Base-by-base conservation (phyloP, 2,113 vertebrate genomes). In the Tachuris rubrigastra region DNA sequence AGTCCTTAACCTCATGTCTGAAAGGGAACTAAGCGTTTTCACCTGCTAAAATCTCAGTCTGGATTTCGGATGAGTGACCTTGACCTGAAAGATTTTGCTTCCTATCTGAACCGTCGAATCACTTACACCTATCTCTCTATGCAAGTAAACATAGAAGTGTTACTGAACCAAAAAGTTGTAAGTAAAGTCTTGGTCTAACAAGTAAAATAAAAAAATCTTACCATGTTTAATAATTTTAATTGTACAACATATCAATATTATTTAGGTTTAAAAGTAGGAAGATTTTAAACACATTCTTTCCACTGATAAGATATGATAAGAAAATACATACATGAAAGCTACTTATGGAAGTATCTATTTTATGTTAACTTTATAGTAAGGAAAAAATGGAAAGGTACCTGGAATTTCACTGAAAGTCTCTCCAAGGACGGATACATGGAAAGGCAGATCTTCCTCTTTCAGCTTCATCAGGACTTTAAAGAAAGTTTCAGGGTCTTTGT, bases 401-500 rank as follows among this genome's bases (percentile, higher is more conserved):
- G 99, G 99, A 97, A 98, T 94, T 85, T 98, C 98, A 83, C 98
- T 98, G 98, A 99, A 99, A 97, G 98, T 98, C 98, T 99, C 99
- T 95, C 99, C 99, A 55, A 99, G 99, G 97, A 99, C 97, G 11
- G 98, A 97, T 83, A 99, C 98, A 14, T 98, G 97, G 98, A 99
- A 99, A 98, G 88, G 87, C 39, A 99, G 91, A 92, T 95, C 96
- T 90, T 95, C 92, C 58, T 99, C 98, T 95, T 99, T 99, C 95
- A 98, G 98, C 96, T 98, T 98, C 98, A 99, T 95, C 97, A 99
- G 93, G 76, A 98, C 98, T 98, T 99, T 98, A 98, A 99, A 99
- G 98, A 99, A 99, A 95, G 98, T 99, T 98, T 99, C 99, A 92
- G 99, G 99, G 98, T 98, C 99, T 98, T 99, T 99, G 98, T 99